phyloP scores from a whole-genome alignment of 2,888 invertebrate genomes.

The Agonopterix subpropinquella region DNA sequence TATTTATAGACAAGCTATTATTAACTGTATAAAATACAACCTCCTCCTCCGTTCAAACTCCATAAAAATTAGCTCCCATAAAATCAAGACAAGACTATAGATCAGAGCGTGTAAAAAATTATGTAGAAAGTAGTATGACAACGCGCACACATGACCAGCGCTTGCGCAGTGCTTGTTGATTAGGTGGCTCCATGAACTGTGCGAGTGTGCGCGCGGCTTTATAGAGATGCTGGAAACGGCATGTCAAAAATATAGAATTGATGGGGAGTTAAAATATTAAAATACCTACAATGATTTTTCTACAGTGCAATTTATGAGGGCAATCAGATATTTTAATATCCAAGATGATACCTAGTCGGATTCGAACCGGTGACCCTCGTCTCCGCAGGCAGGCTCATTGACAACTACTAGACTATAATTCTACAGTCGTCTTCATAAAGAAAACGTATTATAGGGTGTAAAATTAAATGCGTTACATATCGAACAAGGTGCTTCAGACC shows the following conservation, averaged over 20 bases:
- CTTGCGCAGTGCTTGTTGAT: conserved; percentile 28
- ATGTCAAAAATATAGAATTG: background rate
- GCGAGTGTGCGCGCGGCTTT: conserved; percentile 13
- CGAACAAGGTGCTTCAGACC: too few relatives aligned
- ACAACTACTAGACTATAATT: too few relatives aligned
- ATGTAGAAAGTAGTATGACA: conserved; percentile 69
- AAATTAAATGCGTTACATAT: too few relatives aligned
- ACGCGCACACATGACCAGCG: conserved; percentile 39
- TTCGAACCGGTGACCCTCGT: too few relatives aligned
- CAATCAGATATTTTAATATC: too few relatives aligned
- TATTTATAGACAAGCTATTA: background rate
- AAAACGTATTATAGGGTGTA: too few relatives aligned
- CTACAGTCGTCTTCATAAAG: too few relatives aligned
- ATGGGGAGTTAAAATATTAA: background rate
- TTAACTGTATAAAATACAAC: background rate
- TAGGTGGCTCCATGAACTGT: conserved; percentile 35
- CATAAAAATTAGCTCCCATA: background rate
- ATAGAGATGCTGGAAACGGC: conserved; percentile 19
- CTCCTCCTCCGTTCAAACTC: background rate
- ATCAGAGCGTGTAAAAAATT: conserved; percentile 51
- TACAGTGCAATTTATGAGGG: too few relatives aligned
- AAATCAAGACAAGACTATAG: conserved; percentile 24
- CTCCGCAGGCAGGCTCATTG: too few relatives aligned
- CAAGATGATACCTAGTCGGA: too few relatives aligned
- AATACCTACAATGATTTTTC: background rate